Base-by-base conservation (phyloP, 2,797 vertebrate species). In the Delichon dasypus region DNA sequence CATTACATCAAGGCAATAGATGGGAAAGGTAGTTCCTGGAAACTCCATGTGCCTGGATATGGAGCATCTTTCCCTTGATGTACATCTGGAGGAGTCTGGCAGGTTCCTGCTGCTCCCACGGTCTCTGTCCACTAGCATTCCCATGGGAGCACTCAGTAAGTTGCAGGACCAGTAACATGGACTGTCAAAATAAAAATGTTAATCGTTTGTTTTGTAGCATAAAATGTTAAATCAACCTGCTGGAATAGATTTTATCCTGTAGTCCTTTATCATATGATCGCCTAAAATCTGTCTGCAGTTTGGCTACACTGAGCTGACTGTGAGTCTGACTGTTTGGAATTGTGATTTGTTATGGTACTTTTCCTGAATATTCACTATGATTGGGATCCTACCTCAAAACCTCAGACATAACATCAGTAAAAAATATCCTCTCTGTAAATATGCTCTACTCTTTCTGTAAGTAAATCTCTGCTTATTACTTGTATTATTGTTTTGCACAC, bases 41-140 rank as follows among this genome's bases (percentile, higher is more conserved):
- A 42, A 30, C 29, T 54, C 66, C 5, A 6, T 13, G 42, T 36
- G 26, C 32, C 58, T 55, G 13, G 14, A 60, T 26, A 16, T 30
- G 32, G 16, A 51, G 18, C 3, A 4, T 38, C 38, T 51, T 77
- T 53, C 19, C 48, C 40, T 13, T 19, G 30, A 3, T 19, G 25
- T 19, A 25, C 51, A 53, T 47, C 19, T 4, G 5, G 2, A 50
- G 65, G 16, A 27, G 21, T 68, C 42, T 6, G 8, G 3, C 13
- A 36, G 30, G 16, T 89, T 62, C n/a, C 32, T 60, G 68, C 45
- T 50, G 48, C 30, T 77, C 27, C 70, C 16, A 1, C 3, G 5
- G 7, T 38, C 48, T 65, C 75, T 64, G 25, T 26, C 17, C 1
- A 0, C 29, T 47, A n/a, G 13, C 2, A 0, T 40, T 82, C 50